These are phyloP conservation scores for Ophioninae sp. DNA, from an alignment of 2,888 invertebrate genomes.

Conservation along the genomic window DNA sequence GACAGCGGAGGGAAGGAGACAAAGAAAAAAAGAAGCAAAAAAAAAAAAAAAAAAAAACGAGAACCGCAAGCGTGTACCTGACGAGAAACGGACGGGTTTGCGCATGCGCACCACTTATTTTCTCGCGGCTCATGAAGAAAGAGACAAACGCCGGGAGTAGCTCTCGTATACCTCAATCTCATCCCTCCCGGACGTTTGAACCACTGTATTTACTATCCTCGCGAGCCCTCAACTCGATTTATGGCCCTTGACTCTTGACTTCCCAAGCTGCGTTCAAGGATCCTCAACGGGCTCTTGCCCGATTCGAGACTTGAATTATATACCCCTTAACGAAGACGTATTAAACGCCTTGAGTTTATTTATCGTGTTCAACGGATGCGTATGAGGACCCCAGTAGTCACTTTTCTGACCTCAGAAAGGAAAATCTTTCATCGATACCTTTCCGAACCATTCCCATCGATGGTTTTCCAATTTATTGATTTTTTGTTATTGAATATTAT, in stretches of 20 bases:
- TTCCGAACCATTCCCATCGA: too few species aligned
- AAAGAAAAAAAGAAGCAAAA: conserved; percentile 14
- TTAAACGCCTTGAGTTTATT: conserved; percentile 32
- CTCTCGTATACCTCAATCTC: conserved; percentile 15
- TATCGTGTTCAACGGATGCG: background rate
- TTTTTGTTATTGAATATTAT: too few species aligned
- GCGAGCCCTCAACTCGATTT: conserved; percentile 48
- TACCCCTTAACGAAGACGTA: conserved; percentile 37
- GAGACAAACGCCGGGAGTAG: background rate
- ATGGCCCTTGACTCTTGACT: conserved; percentile 48
- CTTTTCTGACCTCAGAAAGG: too few species aligned
- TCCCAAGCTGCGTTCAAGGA: conserved; percentile 20
- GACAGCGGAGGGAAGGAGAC: too few species aligned
- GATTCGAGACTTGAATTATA: conserved; percentile 39
- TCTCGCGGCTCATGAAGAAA: background rate
- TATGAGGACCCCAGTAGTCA: background rate
- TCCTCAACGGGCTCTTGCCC: conserved; percentile 35
- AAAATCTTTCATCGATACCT: too few species aligned
- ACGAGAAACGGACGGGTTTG: background rate
- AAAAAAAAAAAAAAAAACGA: background rate
- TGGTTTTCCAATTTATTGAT: too few species aligned
- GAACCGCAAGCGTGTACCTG: conserved; percentile 41
- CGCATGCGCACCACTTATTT: conserved; percentile 6
- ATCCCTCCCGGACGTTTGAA: conserved; percentile 30
- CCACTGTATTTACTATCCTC: conserved; percentile 39